Conservation (phyloP, 2,888 invertebrate species). For the Drosophila borborema region DNA sequence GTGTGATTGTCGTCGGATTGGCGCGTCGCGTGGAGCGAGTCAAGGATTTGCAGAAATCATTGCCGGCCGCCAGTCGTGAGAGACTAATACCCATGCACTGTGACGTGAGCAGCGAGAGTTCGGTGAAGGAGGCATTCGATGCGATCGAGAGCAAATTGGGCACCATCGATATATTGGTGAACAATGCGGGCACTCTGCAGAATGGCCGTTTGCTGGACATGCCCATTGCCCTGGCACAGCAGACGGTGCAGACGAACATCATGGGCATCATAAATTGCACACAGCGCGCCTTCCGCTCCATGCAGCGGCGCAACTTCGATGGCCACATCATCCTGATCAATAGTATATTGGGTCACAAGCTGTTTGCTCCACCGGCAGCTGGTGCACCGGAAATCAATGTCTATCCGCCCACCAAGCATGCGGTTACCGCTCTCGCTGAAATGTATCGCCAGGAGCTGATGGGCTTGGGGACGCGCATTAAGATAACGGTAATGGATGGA, state of each 20-base stretch:
- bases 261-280: constrained; percentile 85
- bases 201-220: constrained; percentile 68
- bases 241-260: constrained; percentile 86
- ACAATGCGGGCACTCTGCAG: constrained; percentile 86
- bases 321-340: constrained; percentile 86
- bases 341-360: constrained; percentile 81
- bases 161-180: constrained; percentile 87
- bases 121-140: constrained; percentile 86
- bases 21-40: constrained; percentile 86
- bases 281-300: constrained; percentile 86
- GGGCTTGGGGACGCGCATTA: constrained; percentile 80
- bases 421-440: constrained; percentile 83
- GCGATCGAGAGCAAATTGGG: constrained; percentile 86
- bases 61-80: constrained; percentile 69
- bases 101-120: constrained; percentile 86
- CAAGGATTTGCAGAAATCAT: constrained; percentile 68
- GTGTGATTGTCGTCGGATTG: constrained; percentile 87
- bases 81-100: constrained; percentile 82
- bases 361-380: constrained; percentile 42
- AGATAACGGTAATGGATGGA: constrained; percentile 80
- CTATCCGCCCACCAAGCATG: constrained; percentile 82
- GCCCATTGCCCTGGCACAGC: constrained; percentile 51
- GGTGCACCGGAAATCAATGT: constrained; percentile 67
- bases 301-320: constrained; percentile 85
- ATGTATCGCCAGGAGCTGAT: constrained; percentile 83